Conservation (phyloP, 2,113 vertebrate genomes). For the Amblyornis subalaris region DNA sequence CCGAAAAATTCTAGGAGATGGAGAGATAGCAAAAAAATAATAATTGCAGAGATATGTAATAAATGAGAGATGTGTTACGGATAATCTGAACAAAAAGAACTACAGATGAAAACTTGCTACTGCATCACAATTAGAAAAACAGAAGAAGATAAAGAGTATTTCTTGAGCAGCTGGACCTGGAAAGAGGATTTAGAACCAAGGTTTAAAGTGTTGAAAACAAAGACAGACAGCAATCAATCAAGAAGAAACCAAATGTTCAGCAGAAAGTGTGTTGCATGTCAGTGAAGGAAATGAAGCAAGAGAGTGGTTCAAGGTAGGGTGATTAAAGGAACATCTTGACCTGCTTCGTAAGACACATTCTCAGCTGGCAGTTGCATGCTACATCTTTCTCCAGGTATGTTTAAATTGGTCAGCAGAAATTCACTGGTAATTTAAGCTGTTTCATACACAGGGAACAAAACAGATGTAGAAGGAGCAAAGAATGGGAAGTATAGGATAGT, state of each 20-base stretch:
- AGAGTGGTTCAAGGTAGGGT: neutral
- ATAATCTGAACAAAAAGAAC: neutral
- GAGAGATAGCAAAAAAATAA: neutral
- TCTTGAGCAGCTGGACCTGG: neutral
- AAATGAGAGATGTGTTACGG: fast-evolving
- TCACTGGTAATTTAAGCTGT: neutral
- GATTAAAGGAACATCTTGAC: neutral
- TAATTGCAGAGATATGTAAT: neutral
- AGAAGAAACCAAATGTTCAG: neutral
- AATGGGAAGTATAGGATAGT: neutral
- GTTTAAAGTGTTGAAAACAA: neutral
- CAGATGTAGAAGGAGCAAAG: neutral
- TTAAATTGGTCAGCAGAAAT: neutral
- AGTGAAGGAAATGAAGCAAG: neutral
- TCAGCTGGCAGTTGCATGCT: neutral
- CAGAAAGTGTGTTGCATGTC: neutral
- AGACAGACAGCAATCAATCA: neutral
- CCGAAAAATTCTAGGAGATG: neutral
- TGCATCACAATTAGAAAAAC: neutral
- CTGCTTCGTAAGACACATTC: neutral
- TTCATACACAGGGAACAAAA: neutral
- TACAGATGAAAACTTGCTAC: neutral
- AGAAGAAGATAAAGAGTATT: neutral
- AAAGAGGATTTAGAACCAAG: neutral
- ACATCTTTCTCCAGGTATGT: neutral